Evolutionary conservation across 2,797 vertebrate genomes (phyloP), one percentile per base, ranked within the genome.

Genomic region (Typhlichthys eigenmanni): DNA sequence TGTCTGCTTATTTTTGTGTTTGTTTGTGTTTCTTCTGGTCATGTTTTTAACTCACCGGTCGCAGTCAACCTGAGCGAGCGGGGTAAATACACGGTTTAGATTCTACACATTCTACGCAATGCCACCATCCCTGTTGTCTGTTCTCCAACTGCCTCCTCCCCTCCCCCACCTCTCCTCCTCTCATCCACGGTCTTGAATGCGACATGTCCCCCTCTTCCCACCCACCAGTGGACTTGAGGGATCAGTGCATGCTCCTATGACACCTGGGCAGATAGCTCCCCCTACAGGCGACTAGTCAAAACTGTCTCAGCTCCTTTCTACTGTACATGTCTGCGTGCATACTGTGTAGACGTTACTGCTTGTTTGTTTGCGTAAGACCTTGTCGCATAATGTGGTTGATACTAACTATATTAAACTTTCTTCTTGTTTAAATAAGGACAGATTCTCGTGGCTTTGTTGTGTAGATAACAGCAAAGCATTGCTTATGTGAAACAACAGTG

Each of bases 31-130:
- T 93, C 93, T 86, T 94, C 92, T 89, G 84, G 84, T 92, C 87
- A 92, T 90, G 88, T 92, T 90, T 91, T 90, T 82, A 91, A 91
- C 85, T 90, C 92, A 90, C 93, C 91, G 92, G 91, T 93, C 78
- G 91, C 95, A 99, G 98, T 99, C 93, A 98, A 98, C 94, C 95
- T 98, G 91, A 97, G 98, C 92, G 97, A 98, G 92, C 95, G 95
- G 92, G 98, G 98, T 99, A 97, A 94, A 98, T 98, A 94, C 92
- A 92, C 70, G 89, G 91, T 91, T 93, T 87, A 91, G 91, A 92
- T 93, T 91, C 87, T 93, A 85, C 85, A 91, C 85, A 87, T 91
- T 85, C 73, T 87, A 65, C 88, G 87, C 85, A 88, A 89, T 91
- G 90, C 89, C 86, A 78, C 87, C 86, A 86, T 82, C 78, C 76